Conservation (phyloP, 2,888 invertebrate genomes). For the Chymomyza amoena region DNA sequence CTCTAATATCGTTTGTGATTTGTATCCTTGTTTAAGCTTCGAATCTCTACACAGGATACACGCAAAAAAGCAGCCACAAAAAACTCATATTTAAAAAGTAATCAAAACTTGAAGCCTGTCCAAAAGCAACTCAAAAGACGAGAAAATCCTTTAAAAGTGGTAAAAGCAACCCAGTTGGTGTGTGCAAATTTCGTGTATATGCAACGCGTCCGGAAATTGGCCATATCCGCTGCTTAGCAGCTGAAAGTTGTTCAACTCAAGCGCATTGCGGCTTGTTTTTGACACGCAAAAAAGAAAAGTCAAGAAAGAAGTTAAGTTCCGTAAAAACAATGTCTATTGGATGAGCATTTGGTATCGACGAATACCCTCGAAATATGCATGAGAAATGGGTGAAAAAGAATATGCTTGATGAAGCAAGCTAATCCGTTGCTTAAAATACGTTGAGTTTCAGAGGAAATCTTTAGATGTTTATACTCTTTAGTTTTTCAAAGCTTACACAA, state of each 20-base stretch:
- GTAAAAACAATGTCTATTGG: not conserved
- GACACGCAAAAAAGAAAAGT: not conserved
- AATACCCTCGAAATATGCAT: too few relatives aligned
- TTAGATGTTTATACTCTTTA: too few relatives aligned
- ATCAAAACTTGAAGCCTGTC: not conserved
- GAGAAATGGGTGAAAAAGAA: too few relatives aligned
- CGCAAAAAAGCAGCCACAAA: not conserved
- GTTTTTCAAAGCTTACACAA: too few relatives aligned
- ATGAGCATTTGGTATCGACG: not conserved
- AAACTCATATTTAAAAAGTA: not conserved
- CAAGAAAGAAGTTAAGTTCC: not conserved
- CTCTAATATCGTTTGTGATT: too few relatives aligned
- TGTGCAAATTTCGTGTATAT: conserved; percentile 16
- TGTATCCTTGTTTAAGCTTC: too few relatives aligned
- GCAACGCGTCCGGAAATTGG: conserved; percentile 62
- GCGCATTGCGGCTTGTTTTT: conserved; percentile 24
- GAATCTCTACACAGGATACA: not conserved
- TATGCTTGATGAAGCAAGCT: too few relatives aligned
- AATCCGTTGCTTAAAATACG: too few relatives aligned
- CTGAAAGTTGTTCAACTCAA: conserved; percentile 56
- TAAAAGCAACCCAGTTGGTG: not conserved
- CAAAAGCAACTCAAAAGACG: not conserved
- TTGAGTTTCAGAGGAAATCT: too few relatives aligned
- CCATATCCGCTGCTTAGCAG: conserved; percentile 65
- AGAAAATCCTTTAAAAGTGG: not conserved